These are phyloP conservation scores for Grantiella picta DNA, from an alignment of 2,113 vertebrate species.

Conservation along the genomic window DNA sequence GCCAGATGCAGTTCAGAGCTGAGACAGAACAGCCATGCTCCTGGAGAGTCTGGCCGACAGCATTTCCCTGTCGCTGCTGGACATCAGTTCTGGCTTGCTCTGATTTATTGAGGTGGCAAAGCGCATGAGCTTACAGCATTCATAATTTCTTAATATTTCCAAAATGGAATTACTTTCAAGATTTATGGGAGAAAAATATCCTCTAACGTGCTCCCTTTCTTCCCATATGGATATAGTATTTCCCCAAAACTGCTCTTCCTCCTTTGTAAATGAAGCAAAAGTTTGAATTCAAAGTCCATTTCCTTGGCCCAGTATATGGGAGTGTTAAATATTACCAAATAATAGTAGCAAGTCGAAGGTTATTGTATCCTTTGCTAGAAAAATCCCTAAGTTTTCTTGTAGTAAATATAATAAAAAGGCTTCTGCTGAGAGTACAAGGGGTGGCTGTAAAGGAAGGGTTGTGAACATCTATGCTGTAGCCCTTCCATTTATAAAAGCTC, in stretches of 20 bases:
- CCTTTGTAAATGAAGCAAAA: not conserved
- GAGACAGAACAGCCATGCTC: not conserved
- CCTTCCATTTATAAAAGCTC: not conserved
- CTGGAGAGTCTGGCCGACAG: conserved; percentile 26
- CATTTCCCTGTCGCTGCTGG: not conserved
- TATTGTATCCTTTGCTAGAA: not conserved
- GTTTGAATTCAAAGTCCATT: not conserved
- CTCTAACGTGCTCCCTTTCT: not conserved
- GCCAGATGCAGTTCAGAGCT: not conserved
- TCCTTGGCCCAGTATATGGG: not conserved
- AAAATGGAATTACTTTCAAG: not conserved
- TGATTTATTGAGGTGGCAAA: conserved; percentile 43
- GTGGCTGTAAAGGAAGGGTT: not conserved
- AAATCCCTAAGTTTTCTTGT: not conserved
- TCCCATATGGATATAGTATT: not conserved
- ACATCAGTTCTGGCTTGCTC: not conserved
- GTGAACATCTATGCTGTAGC: not conserved
- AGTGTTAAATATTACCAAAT: not conserved
- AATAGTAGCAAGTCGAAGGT: not conserved
- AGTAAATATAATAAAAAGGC: not conserved
- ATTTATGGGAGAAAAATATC: conserved; percentile 21
- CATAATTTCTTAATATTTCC: conserved; percentile 23
- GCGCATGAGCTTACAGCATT: not conserved
- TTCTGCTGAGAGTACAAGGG: not conserved
- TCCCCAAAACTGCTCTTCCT: not conserved